A percentile compares a stretch with the other conserved stretches of the same genome.
Evolutionary conservation across 2,113 vertebrate species (phyloP).

Genomic region (Varanus komodoensis): DNA sequence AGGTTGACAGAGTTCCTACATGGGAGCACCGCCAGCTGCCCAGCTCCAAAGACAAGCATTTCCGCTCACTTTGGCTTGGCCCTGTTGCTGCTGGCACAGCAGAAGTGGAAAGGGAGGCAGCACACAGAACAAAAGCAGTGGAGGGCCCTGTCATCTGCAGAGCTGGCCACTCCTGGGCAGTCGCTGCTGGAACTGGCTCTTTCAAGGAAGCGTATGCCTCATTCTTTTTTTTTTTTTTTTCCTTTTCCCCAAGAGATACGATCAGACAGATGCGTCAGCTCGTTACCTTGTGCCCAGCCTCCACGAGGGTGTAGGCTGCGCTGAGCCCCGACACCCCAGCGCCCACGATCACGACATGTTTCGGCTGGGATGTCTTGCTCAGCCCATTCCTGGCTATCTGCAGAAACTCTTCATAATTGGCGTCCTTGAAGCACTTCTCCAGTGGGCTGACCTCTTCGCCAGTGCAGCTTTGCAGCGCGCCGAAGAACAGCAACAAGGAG

Average conservation of each 20-base stretch:
- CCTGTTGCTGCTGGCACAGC: too few species aligned
- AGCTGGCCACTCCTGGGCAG: not conserved
- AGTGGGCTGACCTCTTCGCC: slow-evolving; percentile 5
- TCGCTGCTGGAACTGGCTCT: not conserved
- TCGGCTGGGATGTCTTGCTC: not conserved
- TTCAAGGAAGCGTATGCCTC: not conserved
- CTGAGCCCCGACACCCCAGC: slow-evolving; percentile 63
- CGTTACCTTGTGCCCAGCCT: slow-evolving; percentile 61
- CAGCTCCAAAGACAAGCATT: too few species aligned
- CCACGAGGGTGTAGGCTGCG: slow-evolving; percentile 46
- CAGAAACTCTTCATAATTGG: slow-evolving; percentile 60
- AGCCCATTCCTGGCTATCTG: slow-evolving; percentile 42
- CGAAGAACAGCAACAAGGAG: slow-evolving; percentile 2
- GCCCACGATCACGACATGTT: slow-evolving; percentile 60
- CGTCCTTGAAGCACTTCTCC: slow-evolving; percentile 55
- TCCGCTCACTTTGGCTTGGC: too few species aligned
- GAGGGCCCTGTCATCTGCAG: too few species aligned
- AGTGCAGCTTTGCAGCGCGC: not conserved
- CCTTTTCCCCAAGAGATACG: not conserved
- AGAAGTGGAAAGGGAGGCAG: too few species aligned
- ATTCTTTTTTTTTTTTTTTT: not conserved
- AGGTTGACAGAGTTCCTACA: too few species aligned
- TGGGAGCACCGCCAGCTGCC: too few species aligned
- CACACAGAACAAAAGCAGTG: too few species aligned
- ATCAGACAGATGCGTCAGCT: not conserved